These are phyloP conservation scores for Halictus quadricinctus DNA, from an alignment of 2,888 invertebrate species.

Conservation along the genomic window DNA sequence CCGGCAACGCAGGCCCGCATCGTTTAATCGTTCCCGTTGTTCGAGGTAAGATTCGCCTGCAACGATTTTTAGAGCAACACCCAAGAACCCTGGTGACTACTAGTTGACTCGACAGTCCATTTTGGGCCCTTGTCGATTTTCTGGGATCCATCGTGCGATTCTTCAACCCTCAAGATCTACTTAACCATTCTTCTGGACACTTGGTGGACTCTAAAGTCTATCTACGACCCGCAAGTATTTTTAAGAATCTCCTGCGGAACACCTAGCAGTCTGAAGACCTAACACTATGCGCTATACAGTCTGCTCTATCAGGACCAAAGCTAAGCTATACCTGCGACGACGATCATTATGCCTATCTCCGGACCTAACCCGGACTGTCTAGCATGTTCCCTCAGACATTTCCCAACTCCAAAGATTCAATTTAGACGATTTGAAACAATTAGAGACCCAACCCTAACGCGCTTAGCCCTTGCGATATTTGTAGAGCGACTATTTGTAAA, in stretches of 20 bases:
- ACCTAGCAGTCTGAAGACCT: neutral
- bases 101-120: too few relatives aligned
- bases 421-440: neutral
- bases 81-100: too few relatives aligned
- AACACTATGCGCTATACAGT: neutral
- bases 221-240: too few relatives aligned
- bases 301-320: neutral
- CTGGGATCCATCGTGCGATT: too few relatives aligned
- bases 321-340: neutral
- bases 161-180: too few relatives aligned
- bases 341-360: neutral
- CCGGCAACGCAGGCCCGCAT: neutral
- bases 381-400: neutral
- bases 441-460: neutral
- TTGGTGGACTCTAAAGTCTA: too few relatives aligned
- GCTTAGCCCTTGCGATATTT: neutral
- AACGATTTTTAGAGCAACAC: too few relatives aligned
- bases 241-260: too few relatives aligned
- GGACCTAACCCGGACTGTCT: neutral
- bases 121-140: too few relatives aligned
- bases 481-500: neutral
- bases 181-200: too few relatives aligned
- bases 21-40: neutral
- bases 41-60: neutral
- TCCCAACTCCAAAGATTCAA: neutral